A percentile compares a stretch with the other conserved stretches of the same genome.
These are phyloP conservation scores for Sminthurinus aureus DNA, from an alignment of 2,888 invertebrate species.

Conservation along the genomic window DNA sequence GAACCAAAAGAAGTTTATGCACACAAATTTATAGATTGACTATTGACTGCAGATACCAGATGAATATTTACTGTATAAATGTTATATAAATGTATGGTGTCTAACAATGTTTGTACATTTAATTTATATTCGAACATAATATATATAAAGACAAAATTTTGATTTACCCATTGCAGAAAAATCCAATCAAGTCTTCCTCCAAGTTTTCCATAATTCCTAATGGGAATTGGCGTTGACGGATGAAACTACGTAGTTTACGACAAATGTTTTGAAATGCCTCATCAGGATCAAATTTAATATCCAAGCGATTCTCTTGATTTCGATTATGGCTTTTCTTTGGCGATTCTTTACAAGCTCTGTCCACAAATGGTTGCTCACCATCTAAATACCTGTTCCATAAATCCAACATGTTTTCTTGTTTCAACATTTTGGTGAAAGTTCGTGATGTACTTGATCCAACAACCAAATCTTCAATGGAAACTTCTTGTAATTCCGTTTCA, in stretches of 20 bases:
- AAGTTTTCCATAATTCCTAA: constrained; percentile 49
- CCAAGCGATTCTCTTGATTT: neutral
- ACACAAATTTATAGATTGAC: too few relatives aligned
- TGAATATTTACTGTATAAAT: too few relatives aligned
- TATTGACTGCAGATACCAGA: too few relatives aligned
- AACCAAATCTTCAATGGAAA: constrained; percentile 48
- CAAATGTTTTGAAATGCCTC: constrained; percentile 50
- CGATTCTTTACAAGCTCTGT: neutral
- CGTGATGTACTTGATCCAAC: constrained; percentile 21
- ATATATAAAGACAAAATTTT: too few relatives aligned
- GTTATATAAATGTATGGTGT: too few relatives aligned
- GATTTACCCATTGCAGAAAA: constrained; percentile 38
- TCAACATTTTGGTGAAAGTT: constrained; percentile 42
- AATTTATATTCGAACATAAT: too few relatives aligned
- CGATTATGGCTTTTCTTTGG: neutral
- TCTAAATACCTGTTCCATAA: constrained; percentile 27
- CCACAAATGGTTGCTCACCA: neutral
- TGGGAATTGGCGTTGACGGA: constrained; percentile 48
- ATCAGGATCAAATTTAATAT: constrained; percentile 29
- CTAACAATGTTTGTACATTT: too few relatives aligned
- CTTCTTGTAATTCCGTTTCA: constrained; percentile 39
- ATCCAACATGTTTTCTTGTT: constrained; percentile 30
- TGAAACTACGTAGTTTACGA: constrained; percentile 43
- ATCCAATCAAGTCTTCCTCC: constrained; percentile 46
- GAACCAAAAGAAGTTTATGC: too few relatives aligned